Percentiles rank a stretch among this genome's conserved stretches.
phyloP scores from a whole-genome alignment of 2,888 invertebrate species.

The Conomelus anceps region DNA sequence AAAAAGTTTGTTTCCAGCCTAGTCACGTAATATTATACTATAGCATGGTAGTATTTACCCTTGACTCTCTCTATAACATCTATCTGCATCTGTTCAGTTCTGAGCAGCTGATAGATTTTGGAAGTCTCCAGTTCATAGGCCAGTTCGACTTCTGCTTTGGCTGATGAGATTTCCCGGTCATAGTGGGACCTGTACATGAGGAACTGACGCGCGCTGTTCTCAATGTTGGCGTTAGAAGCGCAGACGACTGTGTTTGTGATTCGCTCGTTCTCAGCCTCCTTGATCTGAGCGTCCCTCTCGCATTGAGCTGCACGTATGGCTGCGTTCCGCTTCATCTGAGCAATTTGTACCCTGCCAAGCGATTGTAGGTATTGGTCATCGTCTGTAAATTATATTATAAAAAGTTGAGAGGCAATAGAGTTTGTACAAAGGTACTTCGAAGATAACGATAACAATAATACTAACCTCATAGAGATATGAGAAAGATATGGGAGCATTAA shows the following conservation, averaged over 20 bases:
- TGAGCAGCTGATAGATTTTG: slow-evolving; percentile 87
- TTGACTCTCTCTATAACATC: slow-evolving; percentile 92
- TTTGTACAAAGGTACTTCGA: no score
- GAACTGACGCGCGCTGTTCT: slow-evolving; percentile 61
- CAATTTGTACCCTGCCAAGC: slow-evolving; percentile 86
- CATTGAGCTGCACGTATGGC: slow-evolving; percentile 91
- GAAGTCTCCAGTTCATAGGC: slow-evolving; percentile 95
- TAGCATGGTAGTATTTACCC: not conserved
- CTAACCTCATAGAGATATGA: no score
- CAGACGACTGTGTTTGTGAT: slow-evolving; percentile 78
- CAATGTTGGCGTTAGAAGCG: not conserved
- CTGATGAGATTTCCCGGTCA: slow-evolving; percentile 94
- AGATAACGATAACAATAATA: no score
- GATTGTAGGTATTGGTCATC: slow-evolving; percentile 92
- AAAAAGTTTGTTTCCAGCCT: no score
- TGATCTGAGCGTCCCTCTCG: slow-evolving; percentile 85
- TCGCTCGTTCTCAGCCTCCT: slow-evolving; percentile 95
- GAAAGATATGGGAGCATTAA: no score
- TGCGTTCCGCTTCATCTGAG: slow-evolving; percentile 84
- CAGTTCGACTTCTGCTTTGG: slow-evolving; percentile 92
- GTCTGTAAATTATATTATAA: slow-evolving; percentile 59
- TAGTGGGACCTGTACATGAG: slow-evolving; percentile 93
- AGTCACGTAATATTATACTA: no score
- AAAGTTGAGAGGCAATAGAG: no score
- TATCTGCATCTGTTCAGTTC: slow-evolving; percentile 95